Base-by-base conservation (phyloP, 1,140 invertebrate species). In the Diorhabda elongata region DNA sequence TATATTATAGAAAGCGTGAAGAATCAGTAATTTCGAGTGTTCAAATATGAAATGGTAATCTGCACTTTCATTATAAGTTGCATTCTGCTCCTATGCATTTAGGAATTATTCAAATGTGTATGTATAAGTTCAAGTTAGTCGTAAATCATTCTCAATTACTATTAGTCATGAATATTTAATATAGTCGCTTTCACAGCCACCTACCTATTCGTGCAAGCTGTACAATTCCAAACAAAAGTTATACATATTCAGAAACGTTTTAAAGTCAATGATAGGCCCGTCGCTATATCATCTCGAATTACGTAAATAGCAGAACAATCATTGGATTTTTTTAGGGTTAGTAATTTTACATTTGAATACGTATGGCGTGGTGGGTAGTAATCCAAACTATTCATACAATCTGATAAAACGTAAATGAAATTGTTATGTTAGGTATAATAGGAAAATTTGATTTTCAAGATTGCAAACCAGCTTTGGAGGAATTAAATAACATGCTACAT, bases 131-230 rank as follows among this genome's bases (percentile, higher is more conserved):
- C 47, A 52, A 52, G 47, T 52, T 52, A n/a, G 47, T 52, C 47
- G 47, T 52, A 52, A 52, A 52, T 52, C 47, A 52, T 52, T 52
- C 47, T 52, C 47, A 52, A 52, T 52, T 52, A 52, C 47, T 52
- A 52, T 52, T 52, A 52, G 47, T 52, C 47, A 52, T 52, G 47
- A 52, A 52, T 52, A 52, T 52, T 52, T 52, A 52, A 52, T 52
- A 6, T 52, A 52, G 47, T 52, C 47, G 47, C 47, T 6, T 52
- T 52, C n/a, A 8, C 6, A 52, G 47, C 47, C 47, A 52, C 47
- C 47, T 52, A 52, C 47, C 47, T 52, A 52, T 52, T 52, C 47
- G 47, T 52, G 47, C 47, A 52, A 6, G n/a, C 47, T 52, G 47
- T 52, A 52, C n/a, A 52, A 52, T 52, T 52, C n/a, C 47, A 52